These are phyloP conservation scores for Macroramphosus scolopax DNA, from an alignment of 2,797 vertebrate species.

Conservation along the genomic window DNA sequence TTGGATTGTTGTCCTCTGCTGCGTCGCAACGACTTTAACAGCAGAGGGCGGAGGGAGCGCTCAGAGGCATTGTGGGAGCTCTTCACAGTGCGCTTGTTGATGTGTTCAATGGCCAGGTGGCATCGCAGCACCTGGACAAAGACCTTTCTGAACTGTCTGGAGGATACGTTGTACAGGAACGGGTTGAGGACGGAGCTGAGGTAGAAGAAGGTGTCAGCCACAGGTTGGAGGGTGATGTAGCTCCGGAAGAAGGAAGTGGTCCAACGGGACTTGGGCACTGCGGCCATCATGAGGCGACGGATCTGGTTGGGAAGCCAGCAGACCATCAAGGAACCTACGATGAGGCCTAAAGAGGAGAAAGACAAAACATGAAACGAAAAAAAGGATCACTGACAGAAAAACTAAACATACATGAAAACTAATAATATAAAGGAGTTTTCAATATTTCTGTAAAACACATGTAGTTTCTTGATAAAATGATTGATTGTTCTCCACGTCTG, in stretches of 20 bases:
- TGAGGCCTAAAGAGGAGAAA: conserved; percentile 78
- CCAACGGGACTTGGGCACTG: conserved; percentile 85
- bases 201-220: conserved; percentile 92
- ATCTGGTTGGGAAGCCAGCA: conserved; percentile 96
- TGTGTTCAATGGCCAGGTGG: conserved; percentile 80
- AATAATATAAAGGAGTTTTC: too few species aligned
- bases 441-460: too few species aligned
- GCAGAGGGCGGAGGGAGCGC: conserved; percentile 72
- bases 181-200: conserved; percentile 95
- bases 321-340: conserved; percentile 83
- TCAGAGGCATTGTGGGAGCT: conserved; percentile 30
- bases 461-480: too few species aligned
- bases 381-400: too few species aligned
- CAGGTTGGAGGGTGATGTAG: conserved; percentile 83
- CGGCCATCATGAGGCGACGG: conserved; percentile 87
- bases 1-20: conserved; percentile 18
- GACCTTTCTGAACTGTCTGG: conserved; percentile 87
- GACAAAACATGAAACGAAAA: too few species aligned
- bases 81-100: conserved; percentile 79
- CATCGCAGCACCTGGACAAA: conserved; percentile 90
- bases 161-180: conserved; percentile 93
- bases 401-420: too few species aligned
- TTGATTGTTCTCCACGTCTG: too few species aligned
- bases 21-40: conserved; percentile 65
- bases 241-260: conserved; percentile 77